Conservation (phyloP, 1,140 invertebrate genomes). For the Drosophila hydei region DNA sequence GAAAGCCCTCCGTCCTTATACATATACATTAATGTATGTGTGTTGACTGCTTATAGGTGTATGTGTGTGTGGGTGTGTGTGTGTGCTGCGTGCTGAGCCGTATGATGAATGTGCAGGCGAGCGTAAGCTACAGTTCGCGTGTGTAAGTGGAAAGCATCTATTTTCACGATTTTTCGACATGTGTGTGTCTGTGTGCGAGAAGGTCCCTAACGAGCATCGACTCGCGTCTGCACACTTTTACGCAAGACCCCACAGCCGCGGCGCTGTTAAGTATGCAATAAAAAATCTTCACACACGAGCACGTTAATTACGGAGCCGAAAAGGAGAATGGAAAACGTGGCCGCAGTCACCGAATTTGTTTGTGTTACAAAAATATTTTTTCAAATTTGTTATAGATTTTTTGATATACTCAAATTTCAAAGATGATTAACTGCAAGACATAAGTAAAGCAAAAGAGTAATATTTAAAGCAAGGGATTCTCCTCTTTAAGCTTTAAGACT, state of each 20-base stretch:
- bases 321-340: slow-evolving; percentile 12
- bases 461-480: too few relatives aligned
- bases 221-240: slow-evolving; percentile 21
- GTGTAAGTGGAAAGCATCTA: slow-evolving; percentile 47
- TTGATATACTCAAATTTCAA: not conserved
- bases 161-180: slow-evolving; percentile 34
- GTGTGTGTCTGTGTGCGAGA: slow-evolving; percentile 7
- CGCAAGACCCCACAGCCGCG: not conserved
- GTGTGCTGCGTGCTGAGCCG: slow-evolving; percentile 66
- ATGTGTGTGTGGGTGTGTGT: slow-evolving; percentile 9
- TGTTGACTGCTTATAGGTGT: slow-evolving; percentile 4
- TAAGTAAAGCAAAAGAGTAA: too few relatives aligned
- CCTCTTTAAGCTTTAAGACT: too few relatives aligned
- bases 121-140: slow-evolving; percentile 73
- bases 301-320: slow-evolving; percentile 63
- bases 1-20: slow-evolving; percentile 24
- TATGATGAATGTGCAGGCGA: slow-evolving; percentile 80
- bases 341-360: slow-evolving; percentile 1
- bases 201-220: slow-evolving; percentile 62
- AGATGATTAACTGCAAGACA: slow-evolving; percentile 2
- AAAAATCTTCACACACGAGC: slow-evolving; percentile 76
- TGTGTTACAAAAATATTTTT: slow-evolving; percentile 11
- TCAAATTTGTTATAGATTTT: slow-evolving; percentile 1
- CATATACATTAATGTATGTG: too few relatives aligned
- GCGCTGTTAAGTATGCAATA: slow-evolving; percentile 76